Conservation (phyloP, 1,140 invertebrate species). For the Tetramorium parvispinum region DNA sequence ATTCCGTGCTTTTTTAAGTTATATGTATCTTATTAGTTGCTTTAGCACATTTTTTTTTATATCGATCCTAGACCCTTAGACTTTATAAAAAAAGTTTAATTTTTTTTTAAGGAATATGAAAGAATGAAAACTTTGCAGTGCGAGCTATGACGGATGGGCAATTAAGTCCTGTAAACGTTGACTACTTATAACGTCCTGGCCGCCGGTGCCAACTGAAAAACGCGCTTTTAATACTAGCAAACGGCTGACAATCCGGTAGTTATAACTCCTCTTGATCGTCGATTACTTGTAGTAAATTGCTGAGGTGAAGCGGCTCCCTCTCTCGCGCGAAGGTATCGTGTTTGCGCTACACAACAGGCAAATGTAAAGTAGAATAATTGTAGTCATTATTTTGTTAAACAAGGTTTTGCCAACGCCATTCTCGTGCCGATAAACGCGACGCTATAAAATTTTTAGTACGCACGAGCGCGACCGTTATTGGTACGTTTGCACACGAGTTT, state of each 20-base stretch:
- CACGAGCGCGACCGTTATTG: slow-evolving; percentile 57
- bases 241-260: slow-evolving; percentile 61
- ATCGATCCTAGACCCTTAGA: not conserved
- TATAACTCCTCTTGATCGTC: slow-evolving; percentile 69
- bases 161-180: slow-evolving; percentile 21
- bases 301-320: not conserved
- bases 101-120: slow-evolving; percentile 7
- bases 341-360: slow-evolving; percentile 21
- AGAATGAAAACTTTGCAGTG: slow-evolving; percentile 11
- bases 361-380: slow-evolving; percentile 74
- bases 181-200: slow-evolving; percentile 15
- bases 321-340: slow-evolving; percentile 34
- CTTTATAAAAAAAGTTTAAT: not conserved
- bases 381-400: slow-evolving; percentile 75
- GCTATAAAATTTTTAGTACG: slow-evolving; percentile 72
- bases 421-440: slow-evolving; percentile 57
- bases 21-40: not conserved
- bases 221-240: slow-evolving; percentile 23
- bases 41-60: not conserved
- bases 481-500: slow-evolving; percentile 35
- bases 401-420: slow-evolving; percentile 65
- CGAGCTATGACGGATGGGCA: slow-evolving; percentile 21
- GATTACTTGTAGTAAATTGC: slow-evolving; percentile 71
- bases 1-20: not conserved
- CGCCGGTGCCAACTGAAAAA: slow-evolving; percentile 7